Evolutionary conservation across 2,888 invertebrate genomes (phyloP).

Genomic region (Mallateleia sp.): DNA sequence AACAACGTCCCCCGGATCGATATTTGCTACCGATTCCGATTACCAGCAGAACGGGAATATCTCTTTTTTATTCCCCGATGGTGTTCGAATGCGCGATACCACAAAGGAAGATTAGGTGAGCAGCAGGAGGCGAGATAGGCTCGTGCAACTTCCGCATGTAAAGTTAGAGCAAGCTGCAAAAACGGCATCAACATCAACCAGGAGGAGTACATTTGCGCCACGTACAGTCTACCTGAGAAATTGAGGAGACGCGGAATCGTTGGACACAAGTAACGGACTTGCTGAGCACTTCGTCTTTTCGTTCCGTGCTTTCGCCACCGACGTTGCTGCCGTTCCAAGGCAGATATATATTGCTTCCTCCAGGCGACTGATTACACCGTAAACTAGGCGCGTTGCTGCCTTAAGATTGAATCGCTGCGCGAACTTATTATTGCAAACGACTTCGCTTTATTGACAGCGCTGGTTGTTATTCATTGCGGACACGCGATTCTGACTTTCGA

Average conservation of each 20-base stretch:
- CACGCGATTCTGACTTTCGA: conserved; percentile 59
- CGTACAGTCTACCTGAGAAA: conserved; percentile 53
- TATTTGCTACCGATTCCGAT: conserved; percentile 46
- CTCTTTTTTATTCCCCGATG: background rate
- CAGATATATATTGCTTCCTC: conserved; percentile 68
- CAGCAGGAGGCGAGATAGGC: conserved; percentile 42
- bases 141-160: conserved; percentile 63
- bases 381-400: conserved; percentile 67
- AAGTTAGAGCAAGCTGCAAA: conserved; percentile 29
- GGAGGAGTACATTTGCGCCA: conserved; percentile 38
- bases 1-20: conserved; percentile 6
- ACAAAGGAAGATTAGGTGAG: conserved; percentile 51
- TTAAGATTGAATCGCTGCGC: conserved; percentile 70
- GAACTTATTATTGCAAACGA: conserved; percentile 75
- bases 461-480: conserved; percentile 64
- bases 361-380: conserved; percentile 72
- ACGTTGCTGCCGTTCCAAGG: conserved; percentile 63
- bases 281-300: conserved; percentile 64
- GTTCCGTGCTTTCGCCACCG: conserved; percentile 58
- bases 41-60: background rate
- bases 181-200: conserved; percentile 42
- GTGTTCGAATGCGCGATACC: conserved; percentile 39
- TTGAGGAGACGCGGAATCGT: conserved; percentile 56
- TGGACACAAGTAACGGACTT: conserved; percentile 67
- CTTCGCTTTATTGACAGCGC: conserved; percentile 73